These are phyloP conservation scores for Phengaris arion DNA, from an alignment of 2,888 invertebrate species.

Conservation along the genomic window DNA sequence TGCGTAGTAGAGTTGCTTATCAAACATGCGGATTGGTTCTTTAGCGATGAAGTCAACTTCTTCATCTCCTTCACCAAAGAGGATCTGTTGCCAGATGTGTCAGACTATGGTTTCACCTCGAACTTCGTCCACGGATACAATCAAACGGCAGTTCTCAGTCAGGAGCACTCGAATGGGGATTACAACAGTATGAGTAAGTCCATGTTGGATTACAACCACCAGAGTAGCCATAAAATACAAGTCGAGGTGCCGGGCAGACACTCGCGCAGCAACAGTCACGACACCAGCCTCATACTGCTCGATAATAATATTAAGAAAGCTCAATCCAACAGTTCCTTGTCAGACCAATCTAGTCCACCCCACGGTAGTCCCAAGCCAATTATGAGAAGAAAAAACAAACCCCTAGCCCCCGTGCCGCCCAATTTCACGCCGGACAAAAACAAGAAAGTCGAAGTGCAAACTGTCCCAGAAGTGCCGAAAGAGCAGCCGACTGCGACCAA, in stretches of 20 bases:
- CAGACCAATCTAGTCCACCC: constrained; percentile 84
- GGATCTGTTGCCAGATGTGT: constrained; percentile 76
- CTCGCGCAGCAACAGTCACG: constrained; percentile 80
- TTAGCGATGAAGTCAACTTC: constrained; percentile 87
- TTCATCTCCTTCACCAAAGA: constrained; percentile 82
- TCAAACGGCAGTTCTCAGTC: constrained; percentile 64
- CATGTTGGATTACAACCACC: constrained; percentile 62
- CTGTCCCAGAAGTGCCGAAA: constrained; percentile 45
- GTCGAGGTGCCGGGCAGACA: constrained; percentile 61
- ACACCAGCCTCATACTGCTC: constrained; percentile 76
- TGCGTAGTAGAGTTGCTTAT: constrained; percentile 91
- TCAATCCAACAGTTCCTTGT: constrained; percentile 83
- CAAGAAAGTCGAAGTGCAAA: constrained; percentile 54
- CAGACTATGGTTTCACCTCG: constrained; percentile 67
- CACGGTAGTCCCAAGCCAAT: constrained; percentile 87
- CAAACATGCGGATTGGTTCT: constrained; percentile 89
- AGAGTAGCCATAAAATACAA: constrained; percentile 40
- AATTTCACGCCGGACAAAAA: constrained; percentile 77
- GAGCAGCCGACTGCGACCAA: constrained; percentile 51
- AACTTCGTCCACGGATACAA: constrained; percentile 64
- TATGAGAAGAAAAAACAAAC: constrained; percentile 86
- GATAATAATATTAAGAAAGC: constrained; percentile 79
- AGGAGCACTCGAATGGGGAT: constrained; percentile 69
- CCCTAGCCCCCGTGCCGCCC: constrained; percentile 85
- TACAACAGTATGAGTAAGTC: constrained; percentile 67